These are phyloP conservation scores for Empis livida DNA, from an alignment of 2,888 invertebrate species.

Conservation along the genomic window DNA sequence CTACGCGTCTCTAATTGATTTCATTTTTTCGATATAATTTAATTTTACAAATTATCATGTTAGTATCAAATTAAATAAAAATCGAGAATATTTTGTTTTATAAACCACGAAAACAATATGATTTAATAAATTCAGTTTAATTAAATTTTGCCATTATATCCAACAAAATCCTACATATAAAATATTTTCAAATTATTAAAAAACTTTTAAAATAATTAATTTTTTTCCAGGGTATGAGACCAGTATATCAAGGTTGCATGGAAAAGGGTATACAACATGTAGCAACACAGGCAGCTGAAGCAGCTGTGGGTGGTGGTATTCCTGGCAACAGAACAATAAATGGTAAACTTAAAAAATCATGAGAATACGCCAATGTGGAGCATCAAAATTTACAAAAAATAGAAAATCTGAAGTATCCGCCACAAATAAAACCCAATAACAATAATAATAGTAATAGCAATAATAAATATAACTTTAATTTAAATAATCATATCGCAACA, in stretches of 20 bases:
- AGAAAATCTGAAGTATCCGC: neutral
- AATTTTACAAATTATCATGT: no score
- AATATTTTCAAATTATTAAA: no score
- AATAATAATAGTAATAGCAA: slow-evolving; percentile 1
- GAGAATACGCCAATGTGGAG: slow-evolving; percentile 34
- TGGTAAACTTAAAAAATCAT: slow-evolving; percentile 36
- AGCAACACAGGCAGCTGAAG: slow-evolving; percentile 61
- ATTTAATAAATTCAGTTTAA: no score
- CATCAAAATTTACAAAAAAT: slow-evolving; percentile 1
- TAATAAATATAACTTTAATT: slow-evolving; percentile 1
- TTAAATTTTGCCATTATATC: no score
- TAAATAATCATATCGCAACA: neutral
- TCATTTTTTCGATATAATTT: no score
- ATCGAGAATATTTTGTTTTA: no score
- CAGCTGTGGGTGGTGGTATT: slow-evolving; percentile 45
- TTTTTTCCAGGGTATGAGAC: slow-evolving; percentile 61
- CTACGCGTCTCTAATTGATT: no score
- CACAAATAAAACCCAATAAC: neutral
- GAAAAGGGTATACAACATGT: slow-evolving; percentile 75
- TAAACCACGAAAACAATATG: no score
- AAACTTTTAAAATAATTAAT: slow-evolving; percentile 4
- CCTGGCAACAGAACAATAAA: slow-evolving; percentile 21
- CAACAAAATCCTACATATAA: neutral
- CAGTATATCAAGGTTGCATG: slow-evolving; percentile 64
- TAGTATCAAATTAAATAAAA: no score